Evolutionary conservation across 2,797 vertebrate genomes (phyloP), one percentile per base, ranked within the genome.

Genomic region (Spondyliosoma cantharus): DNA sequence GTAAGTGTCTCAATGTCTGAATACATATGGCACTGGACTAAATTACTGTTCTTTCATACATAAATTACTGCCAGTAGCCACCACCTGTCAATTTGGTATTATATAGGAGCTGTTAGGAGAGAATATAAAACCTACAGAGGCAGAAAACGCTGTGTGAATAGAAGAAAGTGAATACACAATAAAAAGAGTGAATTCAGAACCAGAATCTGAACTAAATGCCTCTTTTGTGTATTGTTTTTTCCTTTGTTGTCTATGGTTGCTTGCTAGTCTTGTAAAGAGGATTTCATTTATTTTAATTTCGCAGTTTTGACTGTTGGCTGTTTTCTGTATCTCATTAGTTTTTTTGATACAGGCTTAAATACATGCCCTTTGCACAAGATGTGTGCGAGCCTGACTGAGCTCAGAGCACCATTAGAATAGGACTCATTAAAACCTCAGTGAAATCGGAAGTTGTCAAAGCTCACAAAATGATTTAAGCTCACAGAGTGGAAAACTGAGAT

Each of bases 21-120:
- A 54, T 46, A 53, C 59, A 69, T 29, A 57, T 42, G 45, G 46
- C 27, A 71, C 42, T 53, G 46, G 45, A 74, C 11, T 79, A 49
- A 71, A 63, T 64, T 29, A 48, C 42, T 62, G 32, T 69, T 66
- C n/a, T 73, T 70, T 76, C 57, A 78, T 58, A 64, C 80, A 82
- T 81, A 81, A 80, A 83, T 73, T 76, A 80, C 61, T 66, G 73
- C n/a, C 54, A 57, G 50, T 32, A 67, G 42, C 50, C 42, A 24
- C 42, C 65, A 53, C 27, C 46, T 72, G 46, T 66, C 59, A 77
- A 25, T 60, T 49, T 72, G 15, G 54, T 2, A 69, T 71, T 64
- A 65, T 62, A 27, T 17, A 61, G 72, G 59, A 27, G 24, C 57
- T 64, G 54, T 86, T 53, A 7, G 29, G 20, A 49, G 52, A 69